Base-by-base conservation (phyloP, 2,888 invertebrate species). In the Boloria euphrosyne region DNA sequence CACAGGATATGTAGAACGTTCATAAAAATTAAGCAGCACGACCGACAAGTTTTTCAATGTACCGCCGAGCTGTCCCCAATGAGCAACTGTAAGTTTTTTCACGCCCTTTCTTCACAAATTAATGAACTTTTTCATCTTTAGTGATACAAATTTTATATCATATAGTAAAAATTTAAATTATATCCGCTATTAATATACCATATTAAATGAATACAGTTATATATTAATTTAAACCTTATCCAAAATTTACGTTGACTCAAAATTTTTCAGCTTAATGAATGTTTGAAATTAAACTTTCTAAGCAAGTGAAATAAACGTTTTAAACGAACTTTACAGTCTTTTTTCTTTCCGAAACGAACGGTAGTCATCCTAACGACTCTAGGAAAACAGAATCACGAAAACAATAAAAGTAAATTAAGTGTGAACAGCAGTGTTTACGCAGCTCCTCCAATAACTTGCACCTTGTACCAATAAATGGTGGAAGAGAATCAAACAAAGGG, bases 1-100 rank as follows among this genome's bases (percentile, higher is more conserved):
- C 67, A 67, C 72, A 71, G 73, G 72, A 73, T 72, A 66, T 54
- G 62, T 61, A 58, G 47, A 62, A 66, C 62, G 67, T 61, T 65
- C 67, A 68, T 63, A 65, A 54, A 58, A 67, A 65, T 64, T 64
- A 52, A 38, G 31, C 51, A 63, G 64, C 57, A 38, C 63, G 68
- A 67, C 68, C 61, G 70, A 72, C 68, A 64, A 70, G 67, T 68
- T 68, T 54, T 55, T 53, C 47, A 61, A 57, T 59, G 59, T 7
- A 31, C 43, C 22, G 17, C 44, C 27, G 22, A 13, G 44, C 17
- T 50, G 43, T 50, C 43, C 17, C 22, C 49, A 46, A 43, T 57
- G 57, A 51, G 27, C 44, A 49, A 46, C 22, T 44, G 44, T 44
- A 43, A 62, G 17, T 62, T 64, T 63, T 44, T 22, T 31, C n/a